Evolutionary conservation across 2,113 vertebrate species (phyloP), one percentile per base, ranked within the genome.

Genomic region (Pogona vitticeps): DNA sequence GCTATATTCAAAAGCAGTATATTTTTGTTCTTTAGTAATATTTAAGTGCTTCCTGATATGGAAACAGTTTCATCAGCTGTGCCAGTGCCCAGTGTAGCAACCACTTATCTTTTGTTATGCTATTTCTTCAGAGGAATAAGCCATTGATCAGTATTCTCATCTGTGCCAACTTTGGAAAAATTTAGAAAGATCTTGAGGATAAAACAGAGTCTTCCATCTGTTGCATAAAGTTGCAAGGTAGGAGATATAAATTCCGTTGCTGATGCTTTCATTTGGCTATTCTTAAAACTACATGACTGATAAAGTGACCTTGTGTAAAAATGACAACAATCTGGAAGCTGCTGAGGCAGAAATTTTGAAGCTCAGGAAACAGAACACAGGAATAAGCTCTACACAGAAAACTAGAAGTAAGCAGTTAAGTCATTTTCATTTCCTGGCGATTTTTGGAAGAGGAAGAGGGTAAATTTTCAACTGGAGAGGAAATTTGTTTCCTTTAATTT

Each of bases 341-440:
- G 72, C 88, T 90, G 90, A 82, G 92, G 52, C 85, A 76, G 46
- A 80, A 67, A 90, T 86, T 93, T 83, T 90, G 88, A 89, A 87
- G 78, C 89, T 88, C 68, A 88, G 80, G 91, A 90, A 93, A 94
- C 87, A 91, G 94, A 31, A 56, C 71, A 85, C 84, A 92, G 87
- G 92, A 93, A 92, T 91, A 92, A 90, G 86, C 88, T 76, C 36
- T 46, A 86, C 86, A 83, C 94, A 36, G 88, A 88, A 88, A 87
- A 84, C 65, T 52, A 91, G 26, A 82, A 71, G 80, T 91, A 87
- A 65, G 9, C 72, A 81, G 89, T 89, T 73, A 82, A n/a, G 38
- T 89, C 13, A 20, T 56, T n/a, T 33, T 75, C 78, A 65, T 81
- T 81, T 28, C 59, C 7, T 72, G 20, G 77, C 20, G 10, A 68